phyloP scores from a whole-genome alignment of 2,113 vertebrate genomes.

The Scatophagus argus region DNA sequence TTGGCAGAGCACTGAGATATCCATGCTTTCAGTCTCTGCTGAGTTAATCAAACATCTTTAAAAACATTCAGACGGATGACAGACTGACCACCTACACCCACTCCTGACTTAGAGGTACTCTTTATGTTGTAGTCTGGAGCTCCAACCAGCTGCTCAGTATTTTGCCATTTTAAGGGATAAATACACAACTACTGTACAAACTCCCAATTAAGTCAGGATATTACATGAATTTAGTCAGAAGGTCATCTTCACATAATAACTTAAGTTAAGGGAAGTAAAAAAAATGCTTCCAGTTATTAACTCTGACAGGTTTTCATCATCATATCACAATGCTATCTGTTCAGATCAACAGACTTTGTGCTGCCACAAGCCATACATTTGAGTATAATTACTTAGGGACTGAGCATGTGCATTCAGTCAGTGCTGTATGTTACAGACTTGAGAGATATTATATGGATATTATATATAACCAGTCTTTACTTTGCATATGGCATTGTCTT shows the following conservation, averaged over 20 bases:
- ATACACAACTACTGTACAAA: neutral
- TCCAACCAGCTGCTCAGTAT: neutral
- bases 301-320: too few relatives aligned
- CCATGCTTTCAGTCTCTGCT: neutral
- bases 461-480: neutral
- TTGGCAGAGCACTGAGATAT: too few relatives aligned
- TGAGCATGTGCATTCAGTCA: too few relatives aligned
- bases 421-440: neutral
- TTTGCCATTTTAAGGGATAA: neutral
- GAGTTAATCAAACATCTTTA: neutral
- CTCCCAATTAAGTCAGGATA: neutral
- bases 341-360: neutral
- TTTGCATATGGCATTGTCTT: neutral
- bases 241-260: neutral
- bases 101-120: neutral
- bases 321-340: too few relatives aligned
- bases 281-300: neutral
- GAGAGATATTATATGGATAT: neutral
- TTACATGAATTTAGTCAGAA: neutral
- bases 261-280: neutral
- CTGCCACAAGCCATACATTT: neutral
- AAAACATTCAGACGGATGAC: neutral
- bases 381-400: neutral
- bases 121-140: neutral
- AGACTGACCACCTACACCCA: too few relatives aligned